phyloP scores from a whole-genome alignment of 2,113 vertebrate genomes.

The Phalacrocorax carbo region DNA sequence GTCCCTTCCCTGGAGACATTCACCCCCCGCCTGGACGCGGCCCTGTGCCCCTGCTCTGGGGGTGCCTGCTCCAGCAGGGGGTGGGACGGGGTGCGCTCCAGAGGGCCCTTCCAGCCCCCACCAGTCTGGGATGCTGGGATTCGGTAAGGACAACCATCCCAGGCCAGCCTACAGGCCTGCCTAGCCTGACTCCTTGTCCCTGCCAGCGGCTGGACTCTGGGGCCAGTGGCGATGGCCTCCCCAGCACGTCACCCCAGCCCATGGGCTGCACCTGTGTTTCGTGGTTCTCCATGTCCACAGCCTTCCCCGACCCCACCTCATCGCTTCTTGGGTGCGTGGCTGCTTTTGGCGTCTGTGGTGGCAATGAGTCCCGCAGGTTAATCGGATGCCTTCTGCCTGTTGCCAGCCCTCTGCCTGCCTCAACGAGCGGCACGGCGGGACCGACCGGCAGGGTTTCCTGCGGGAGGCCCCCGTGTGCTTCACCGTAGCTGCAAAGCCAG shows the following conservation, averaged over 20 bases:
- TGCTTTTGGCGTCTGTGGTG: background rate
- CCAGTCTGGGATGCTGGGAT: no score
- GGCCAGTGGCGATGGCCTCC: background rate
- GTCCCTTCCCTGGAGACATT: no score
- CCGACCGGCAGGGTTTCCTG: background rate
- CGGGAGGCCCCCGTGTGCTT: background rate
- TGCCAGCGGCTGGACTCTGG: background rate
- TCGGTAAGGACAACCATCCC: background rate
- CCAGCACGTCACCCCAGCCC: background rate
- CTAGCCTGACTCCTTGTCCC: background rate
- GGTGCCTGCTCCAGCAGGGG: no score
- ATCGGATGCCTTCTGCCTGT: background rate
- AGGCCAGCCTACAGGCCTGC: background rate
- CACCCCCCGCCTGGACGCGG: no score
- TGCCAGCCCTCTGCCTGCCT: background rate
- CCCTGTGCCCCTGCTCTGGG: no score
- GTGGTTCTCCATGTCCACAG: no score
- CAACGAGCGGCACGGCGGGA: background rate
- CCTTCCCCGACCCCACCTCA: background rate
- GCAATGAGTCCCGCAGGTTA: background rate
- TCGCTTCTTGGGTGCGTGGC: fast-evolving
- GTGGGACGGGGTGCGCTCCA: no score
- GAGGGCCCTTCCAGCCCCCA: no score
- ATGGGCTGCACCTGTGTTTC: background rate
- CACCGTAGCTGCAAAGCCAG: background rate